A percentile compares a stretch with the other conserved stretches of the same genome.
phyloP scores from a whole-genome alignment of 1,140 invertebrate genomes.

The Anastrepha obliqua region DNA sequence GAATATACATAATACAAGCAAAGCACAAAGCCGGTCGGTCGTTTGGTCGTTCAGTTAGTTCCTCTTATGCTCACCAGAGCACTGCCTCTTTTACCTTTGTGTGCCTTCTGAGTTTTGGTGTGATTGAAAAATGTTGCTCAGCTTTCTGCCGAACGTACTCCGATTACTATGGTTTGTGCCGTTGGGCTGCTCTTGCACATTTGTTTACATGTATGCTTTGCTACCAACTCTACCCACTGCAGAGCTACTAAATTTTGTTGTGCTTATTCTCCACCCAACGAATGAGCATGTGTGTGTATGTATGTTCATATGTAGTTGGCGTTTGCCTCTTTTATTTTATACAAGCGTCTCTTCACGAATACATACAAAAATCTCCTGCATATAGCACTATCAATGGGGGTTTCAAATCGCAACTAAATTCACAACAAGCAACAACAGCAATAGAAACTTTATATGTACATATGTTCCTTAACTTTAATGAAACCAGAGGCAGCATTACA shows the following conservation, averaged over 20 bases:
- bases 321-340: constrained; percentile 15
- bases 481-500: not conserved
- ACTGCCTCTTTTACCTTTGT: not conserved
- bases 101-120: not conserved
- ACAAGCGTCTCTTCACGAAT: constrained; percentile 1
- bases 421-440: not conserved
- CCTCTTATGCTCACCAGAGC: constrained; percentile 13
- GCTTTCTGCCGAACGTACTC: not conserved
- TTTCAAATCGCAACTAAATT: constrained; percentile 14
- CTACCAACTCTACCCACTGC: constrained; percentile 18
- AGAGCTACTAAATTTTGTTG: constrained; percentile 31
- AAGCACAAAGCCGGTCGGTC: constrained; percentile 22
- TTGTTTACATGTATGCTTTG: constrained; percentile 4
- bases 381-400: constrained; percentile 18
- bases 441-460: not conserved
- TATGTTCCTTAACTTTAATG: not conserved
- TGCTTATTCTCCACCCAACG: not conserved
- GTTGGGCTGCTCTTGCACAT: constrained; percentile 31
- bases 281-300: not conserved
- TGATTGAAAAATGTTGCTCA: constrained; percentile 18
- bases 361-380: not conserved
- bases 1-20: not conserved
- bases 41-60: constrained; percentile 20
- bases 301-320: not conserved
- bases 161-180: constrained; percentile 6